phyloP scores from a whole-genome alignment of 2,888 invertebrate species.

The Zelleria hepariella region DNA sequence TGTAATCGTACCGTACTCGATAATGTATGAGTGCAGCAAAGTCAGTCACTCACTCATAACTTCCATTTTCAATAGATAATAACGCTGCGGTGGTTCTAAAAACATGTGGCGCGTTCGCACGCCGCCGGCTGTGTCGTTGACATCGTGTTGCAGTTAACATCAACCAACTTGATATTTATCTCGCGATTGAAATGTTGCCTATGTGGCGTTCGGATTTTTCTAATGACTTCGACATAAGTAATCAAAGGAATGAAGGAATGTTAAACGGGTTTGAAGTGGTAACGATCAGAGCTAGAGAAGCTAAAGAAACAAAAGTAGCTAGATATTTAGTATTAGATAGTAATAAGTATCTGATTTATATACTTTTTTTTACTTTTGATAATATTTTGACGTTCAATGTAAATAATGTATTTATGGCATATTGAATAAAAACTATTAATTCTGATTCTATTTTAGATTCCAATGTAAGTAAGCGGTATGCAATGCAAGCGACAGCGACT shows the following conservation, averaged over 20 bases:
- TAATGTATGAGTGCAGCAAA: not conserved
- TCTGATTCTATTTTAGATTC: no score
- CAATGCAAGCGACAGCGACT: no score
- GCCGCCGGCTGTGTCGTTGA: constrained; percentile 28
- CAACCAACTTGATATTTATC: not conserved
- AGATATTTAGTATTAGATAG: no score
- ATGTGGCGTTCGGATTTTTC: not conserved
- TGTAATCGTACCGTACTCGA: not conserved
- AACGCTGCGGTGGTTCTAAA: not conserved
- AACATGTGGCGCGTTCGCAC: constrained; percentile 47
- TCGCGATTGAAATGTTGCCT: not conserved
- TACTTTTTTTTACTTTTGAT: no score
- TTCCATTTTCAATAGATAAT: not conserved
- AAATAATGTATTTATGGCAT: no score
- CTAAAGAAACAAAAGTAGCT: no score
- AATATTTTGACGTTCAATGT: no score
- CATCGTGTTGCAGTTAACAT: constrained; percentile 12
- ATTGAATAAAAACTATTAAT: no score
- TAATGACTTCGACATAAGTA: not conserved
- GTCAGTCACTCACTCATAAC: not conserved
- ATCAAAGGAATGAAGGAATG: not conserved
- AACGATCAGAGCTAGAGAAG: no score
- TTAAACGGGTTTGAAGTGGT: no score
- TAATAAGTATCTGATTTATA: no score
- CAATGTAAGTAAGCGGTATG: no score